Evolutionary conservation across 92 coral and sea anemone species (phyloP).

Genomic region (Siderastrea siderea): DNA sequence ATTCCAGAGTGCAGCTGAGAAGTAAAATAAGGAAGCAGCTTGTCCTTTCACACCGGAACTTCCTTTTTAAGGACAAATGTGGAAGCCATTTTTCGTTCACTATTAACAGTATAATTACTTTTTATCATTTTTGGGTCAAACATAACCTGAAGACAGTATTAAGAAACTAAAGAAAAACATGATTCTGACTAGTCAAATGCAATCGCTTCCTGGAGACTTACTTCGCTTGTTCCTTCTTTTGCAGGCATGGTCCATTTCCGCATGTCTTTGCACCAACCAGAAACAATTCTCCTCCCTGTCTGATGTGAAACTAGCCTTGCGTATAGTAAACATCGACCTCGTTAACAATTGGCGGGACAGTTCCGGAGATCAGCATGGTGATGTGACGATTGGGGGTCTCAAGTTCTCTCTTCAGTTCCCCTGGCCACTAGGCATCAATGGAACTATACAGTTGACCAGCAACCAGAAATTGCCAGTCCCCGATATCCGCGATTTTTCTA

Average conservation of each 20-base stretch:
- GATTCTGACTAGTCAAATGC: too few relatives aligned
- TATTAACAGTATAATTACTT: too few relatives aligned
- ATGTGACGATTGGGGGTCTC: conserved; percentile 58
- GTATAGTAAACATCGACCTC: conserved; percentile 11
- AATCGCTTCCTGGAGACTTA: neutral
- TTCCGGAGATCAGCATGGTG: conserved; percentile 42
- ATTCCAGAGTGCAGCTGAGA: too few relatives aligned
- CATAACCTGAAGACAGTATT: too few relatives aligned
- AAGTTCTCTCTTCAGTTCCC: conserved; percentile 60
- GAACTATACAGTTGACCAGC: conserved; percentile 48
- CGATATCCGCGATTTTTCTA: conserved; percentile 42
- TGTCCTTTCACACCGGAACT: too few relatives aligned
- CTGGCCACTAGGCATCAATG: conserved; percentile 71
- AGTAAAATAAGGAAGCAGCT: too few relatives aligned
- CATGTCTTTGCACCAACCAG: neutral
- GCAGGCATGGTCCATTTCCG: neutral
- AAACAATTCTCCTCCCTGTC: neutral
- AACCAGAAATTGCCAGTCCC: conserved; percentile 55
- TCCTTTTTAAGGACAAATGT: too few relatives aligned
- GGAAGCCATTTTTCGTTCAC: too few relatives aligned
- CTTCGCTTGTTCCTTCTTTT: neutral
- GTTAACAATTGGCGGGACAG: conserved; percentile 5
- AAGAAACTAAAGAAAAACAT: too few relatives aligned
- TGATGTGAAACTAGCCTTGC: conserved; percentile 16
- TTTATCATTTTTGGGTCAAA: too few relatives aligned